Evolutionary conservation across 2,797 vertebrate genomes (phyloP).

Genomic region (Sebastiscus tertius): DNA sequence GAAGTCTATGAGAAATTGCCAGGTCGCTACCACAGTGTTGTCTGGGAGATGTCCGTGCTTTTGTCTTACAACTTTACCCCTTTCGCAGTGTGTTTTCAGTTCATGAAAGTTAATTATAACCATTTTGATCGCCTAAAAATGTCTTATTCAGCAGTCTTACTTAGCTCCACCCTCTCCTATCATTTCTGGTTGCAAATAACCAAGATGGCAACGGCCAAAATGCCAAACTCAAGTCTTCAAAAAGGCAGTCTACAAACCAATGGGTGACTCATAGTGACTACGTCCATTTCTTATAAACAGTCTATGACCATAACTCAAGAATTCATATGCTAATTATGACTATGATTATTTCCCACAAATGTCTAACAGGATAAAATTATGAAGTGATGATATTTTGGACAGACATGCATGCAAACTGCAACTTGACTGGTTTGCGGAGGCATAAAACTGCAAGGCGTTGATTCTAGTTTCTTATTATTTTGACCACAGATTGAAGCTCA

Average conservation of each 20-base stretch:
- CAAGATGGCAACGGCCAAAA: accelerated
- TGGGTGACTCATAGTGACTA: not conserved
- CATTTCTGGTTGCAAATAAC: not conserved
- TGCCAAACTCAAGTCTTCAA: accelerated
- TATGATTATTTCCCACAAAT: not conserved
- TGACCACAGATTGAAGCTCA: not conserved
- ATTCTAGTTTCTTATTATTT: not conserved
- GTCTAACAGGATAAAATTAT: too few relatives aligned
- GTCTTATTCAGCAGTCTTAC: accelerated
- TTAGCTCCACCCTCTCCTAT: too few relatives aligned
- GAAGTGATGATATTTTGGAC: too few relatives aligned
- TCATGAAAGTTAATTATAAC: too few relatives aligned
- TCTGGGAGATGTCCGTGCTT: too few relatives aligned
- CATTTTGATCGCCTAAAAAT: too few relatives aligned
- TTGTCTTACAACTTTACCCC: too few relatives aligned
- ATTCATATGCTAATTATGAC: not conserved
- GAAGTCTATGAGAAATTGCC: too few relatives aligned
- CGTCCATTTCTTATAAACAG: not conserved
- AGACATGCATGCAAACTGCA: not conserved
- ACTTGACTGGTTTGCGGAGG: not conserved
- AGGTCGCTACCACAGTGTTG: too few relatives aligned
- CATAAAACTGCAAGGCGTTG: not conserved
- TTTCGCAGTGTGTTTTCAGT: too few relatives aligned
- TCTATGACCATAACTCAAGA: not conserved
- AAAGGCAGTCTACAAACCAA: not conserved